Evolutionary conservation across 2,113 vertebrate species (phyloP).

Genomic region (Mirounga angustirostris): DNA sequence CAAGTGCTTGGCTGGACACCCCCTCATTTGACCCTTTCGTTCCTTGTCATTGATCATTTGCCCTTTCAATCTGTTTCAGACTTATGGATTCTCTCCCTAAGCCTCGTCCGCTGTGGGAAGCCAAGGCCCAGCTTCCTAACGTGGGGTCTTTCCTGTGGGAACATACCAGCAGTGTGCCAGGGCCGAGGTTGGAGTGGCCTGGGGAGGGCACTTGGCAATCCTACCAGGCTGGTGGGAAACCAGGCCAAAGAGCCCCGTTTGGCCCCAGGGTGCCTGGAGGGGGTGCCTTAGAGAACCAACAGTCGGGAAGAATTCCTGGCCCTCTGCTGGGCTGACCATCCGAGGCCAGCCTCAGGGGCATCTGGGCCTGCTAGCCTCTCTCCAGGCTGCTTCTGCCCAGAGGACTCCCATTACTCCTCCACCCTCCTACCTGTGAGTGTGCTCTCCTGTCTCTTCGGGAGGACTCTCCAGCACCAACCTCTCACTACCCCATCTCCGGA

Average conservation of each 20-base stretch:
- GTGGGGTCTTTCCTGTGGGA: fast-evolving
- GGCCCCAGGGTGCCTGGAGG: not conserved
- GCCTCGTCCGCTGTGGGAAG: fast-evolving
- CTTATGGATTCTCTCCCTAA: not conserved
- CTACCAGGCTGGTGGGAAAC: not conserved
- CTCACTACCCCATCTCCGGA: not conserved
- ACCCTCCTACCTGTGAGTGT: fast-evolving
- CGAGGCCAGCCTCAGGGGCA: not conserved
- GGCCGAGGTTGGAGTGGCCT: fast-evolving
- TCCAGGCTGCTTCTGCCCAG: not conserved
- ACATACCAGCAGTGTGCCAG: fast-evolving
- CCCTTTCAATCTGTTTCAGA: not conserved
- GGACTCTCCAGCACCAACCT: not conserved
- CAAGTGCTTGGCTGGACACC: fast-evolving
- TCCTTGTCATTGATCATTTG: fast-evolving
- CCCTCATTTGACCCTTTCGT: fast-evolving
- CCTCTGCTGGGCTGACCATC: fast-evolving
- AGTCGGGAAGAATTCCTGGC: not conserved
- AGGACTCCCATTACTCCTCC: too few species aligned
- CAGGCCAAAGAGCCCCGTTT: not conserved
- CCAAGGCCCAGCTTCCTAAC: not conserved
- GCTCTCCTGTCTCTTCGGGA: not conserved
- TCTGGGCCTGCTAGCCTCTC: too few species aligned
- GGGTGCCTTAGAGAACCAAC: not conserved
- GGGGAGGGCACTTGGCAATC: not conserved